Percentiles rank a stretch among this genome's conserved stretches.
These are phyloP conservation scores for Scotopteryx bipunctaria DNA, from an alignment of 2,888 invertebrate genomes.

Conservation along the genomic window DNA sequence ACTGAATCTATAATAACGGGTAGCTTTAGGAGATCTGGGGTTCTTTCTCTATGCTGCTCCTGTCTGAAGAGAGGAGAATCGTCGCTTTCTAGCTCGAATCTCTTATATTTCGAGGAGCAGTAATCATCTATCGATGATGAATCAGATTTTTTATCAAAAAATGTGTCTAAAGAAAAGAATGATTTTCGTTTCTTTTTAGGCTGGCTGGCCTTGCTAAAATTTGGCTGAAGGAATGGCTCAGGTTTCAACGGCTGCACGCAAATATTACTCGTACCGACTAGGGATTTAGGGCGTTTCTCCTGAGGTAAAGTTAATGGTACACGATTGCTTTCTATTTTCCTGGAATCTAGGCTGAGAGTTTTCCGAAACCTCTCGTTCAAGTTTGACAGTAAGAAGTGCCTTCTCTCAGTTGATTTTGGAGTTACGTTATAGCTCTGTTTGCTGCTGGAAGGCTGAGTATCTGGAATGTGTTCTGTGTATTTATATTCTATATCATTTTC, in stretches of 20 bases:
- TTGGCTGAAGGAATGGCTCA: conserved; percentile 61
- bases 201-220: conserved; percentile 68
- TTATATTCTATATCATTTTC: conserved; percentile 79
- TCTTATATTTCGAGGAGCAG: conserved; percentile 79
- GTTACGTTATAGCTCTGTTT: conserved; percentile 76
- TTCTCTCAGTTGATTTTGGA: conserved; percentile 74
- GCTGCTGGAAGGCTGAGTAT: conserved; percentile 71
- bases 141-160: conserved; percentile 79
- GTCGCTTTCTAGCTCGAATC: conserved; percentile 78
- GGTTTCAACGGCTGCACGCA: conserved; percentile 65
- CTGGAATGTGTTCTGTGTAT: conserved; percentile 75
- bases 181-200: conserved; percentile 79
- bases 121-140: conserved; percentile 79
- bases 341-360: conserved; percentile 77
- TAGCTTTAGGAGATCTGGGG: conserved; percentile 74
- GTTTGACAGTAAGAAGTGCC: conserved; percentile 71
- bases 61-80: conserved; percentile 75
- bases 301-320: conserved; percentile 63
- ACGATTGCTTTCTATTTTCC: conserved; percentile 72
- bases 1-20: conserved; percentile 77
- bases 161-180: conserved; percentile 79
- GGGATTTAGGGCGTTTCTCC: conserved; percentile 72
- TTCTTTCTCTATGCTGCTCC: conserved; percentile 63
- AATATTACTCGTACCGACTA: conserved; percentile 72
- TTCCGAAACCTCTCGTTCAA: conserved; percentile 77